These are phyloP conservation scores for Plutomurus gul DNA, from an alignment of 1,140 invertebrate species.

Conservation along the genomic window DNA sequence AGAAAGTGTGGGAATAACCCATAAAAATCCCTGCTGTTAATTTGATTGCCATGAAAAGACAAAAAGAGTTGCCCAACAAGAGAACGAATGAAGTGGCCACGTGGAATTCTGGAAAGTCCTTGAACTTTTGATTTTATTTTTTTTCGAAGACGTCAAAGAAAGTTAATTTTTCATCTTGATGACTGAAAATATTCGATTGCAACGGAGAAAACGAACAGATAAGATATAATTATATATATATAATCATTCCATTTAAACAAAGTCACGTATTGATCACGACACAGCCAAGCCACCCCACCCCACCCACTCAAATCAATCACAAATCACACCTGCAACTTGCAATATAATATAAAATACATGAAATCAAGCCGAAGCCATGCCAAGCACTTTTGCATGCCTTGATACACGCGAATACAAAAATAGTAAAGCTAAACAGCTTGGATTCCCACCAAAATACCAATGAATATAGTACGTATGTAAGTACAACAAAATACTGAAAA, in stretches of 20 bases:
- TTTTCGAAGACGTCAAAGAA: background rate
- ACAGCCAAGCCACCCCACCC: background rate
- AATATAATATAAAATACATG: background rate
- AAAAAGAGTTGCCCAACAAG: constrained; percentile 24
- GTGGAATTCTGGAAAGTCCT: background rate
- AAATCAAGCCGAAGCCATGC: background rate
- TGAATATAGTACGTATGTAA: too few species aligned
- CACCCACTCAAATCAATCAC: constrained; percentile 12
- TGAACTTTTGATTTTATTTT: background rate
- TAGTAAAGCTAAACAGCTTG: too few species aligned
- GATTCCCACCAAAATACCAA: too few species aligned
- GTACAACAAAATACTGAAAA: too few species aligned
- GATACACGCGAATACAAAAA: too few species aligned
- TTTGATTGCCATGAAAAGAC: constrained; percentile 10
- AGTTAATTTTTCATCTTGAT: constrained; percentile 30
- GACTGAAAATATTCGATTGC: background rate
- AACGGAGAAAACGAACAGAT: constrained; percentile 7
- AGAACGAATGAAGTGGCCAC: constrained; percentile 16
- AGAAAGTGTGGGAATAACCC: background rate
- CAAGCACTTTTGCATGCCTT: too few species aligned
- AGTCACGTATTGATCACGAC: constrained; percentile 18
- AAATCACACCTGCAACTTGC: constrained; percentile 17
- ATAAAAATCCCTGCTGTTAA: background rate
- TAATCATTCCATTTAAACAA: constrained; percentile 9
- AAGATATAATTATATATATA: too few species aligned